phyloP scores from a whole-genome alignment of 92 coral and sea anemone species.

The Zoanthus solanderi region DNA sequence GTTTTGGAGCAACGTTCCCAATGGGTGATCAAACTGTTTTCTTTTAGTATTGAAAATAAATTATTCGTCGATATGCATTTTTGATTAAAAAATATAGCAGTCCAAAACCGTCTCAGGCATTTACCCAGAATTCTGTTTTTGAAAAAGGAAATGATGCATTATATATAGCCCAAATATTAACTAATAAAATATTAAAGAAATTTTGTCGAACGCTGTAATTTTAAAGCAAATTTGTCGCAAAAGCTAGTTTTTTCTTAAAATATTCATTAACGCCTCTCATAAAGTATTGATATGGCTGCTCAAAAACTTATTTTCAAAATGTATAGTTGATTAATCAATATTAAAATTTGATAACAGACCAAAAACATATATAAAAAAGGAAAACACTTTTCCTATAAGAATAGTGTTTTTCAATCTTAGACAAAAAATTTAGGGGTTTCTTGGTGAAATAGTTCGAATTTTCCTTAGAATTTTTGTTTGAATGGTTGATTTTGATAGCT shows the following conservation, averaged over 20 bases:
- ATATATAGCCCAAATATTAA: neutral
- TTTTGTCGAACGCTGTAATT: neutral
- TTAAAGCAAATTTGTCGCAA: neutral
- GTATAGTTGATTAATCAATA: neutral
- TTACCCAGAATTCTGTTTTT: neutral
- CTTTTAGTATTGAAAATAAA: conserved; percentile 11
- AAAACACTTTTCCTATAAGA: no score
- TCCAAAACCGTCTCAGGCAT: neutral
- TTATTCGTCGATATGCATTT: conserved; percentile 22
- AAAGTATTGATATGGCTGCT: conserved; percentile 1
- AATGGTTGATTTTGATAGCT: no score
- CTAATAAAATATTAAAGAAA: neutral
- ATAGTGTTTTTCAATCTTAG: no score
- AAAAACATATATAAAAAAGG: no score
- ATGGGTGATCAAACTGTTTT: conserved; percentile 6
- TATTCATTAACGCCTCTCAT: neutral
- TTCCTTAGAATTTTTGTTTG: no score
- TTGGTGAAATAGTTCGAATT: no score
- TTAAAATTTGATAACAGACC: neutral
- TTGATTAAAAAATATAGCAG: conserved; percentile 9
- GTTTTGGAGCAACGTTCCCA: neutral
- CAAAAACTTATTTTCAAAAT: neutral
- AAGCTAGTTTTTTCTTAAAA: neutral
- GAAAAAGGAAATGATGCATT: neutral
- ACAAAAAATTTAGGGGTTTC: no score